Conservation (phyloP, 2,113 vertebrate genomes). For the Hemicordylus capensis region DNA sequence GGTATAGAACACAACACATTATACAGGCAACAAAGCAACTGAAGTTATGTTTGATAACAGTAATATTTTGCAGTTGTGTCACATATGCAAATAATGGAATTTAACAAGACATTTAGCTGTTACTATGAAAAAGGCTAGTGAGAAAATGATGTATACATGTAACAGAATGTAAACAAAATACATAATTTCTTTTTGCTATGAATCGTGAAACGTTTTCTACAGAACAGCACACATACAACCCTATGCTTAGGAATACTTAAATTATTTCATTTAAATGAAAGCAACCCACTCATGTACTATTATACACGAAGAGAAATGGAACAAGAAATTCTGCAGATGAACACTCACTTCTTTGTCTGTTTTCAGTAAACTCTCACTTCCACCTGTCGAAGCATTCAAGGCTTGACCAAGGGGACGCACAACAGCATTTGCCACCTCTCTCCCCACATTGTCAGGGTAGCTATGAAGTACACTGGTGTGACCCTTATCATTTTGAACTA, state of each 20-base stretch:
- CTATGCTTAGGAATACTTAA: neutral
- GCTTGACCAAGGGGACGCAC: constrained; percentile 91
- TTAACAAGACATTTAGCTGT: neutral
- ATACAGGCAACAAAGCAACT: neutral
- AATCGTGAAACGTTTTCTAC: neutral
- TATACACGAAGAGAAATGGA: neutral
- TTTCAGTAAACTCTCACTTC: too few relatives aligned
- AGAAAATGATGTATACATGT: too few relatives aligned
- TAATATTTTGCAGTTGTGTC: neutral
- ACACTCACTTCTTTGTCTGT: constrained; percentile 93
- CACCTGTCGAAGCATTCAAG: constrained; percentile 78
- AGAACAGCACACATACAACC: neutral
- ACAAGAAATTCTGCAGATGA: constrained; percentile 30
- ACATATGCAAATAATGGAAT: neutral
- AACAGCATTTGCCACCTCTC: constrained; percentile 93
- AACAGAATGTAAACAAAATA: neutral
- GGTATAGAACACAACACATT: neutral
- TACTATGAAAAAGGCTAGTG: neutral
- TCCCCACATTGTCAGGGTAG: constrained; percentile 90
- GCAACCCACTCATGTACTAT: neutral
- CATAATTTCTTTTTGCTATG: neutral
- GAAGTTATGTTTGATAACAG: neutral
- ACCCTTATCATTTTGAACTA: constrained; percentile 94
- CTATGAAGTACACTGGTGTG: constrained; percentile 96
- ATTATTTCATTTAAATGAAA: neutral